Percentiles rank a stretch among this genome's conserved stretches.
These are phyloP conservation scores for Puffinus mauretanicus DNA, from an alignment of 2,113 vertebrate species.

Conservation along the genomic window DNA sequence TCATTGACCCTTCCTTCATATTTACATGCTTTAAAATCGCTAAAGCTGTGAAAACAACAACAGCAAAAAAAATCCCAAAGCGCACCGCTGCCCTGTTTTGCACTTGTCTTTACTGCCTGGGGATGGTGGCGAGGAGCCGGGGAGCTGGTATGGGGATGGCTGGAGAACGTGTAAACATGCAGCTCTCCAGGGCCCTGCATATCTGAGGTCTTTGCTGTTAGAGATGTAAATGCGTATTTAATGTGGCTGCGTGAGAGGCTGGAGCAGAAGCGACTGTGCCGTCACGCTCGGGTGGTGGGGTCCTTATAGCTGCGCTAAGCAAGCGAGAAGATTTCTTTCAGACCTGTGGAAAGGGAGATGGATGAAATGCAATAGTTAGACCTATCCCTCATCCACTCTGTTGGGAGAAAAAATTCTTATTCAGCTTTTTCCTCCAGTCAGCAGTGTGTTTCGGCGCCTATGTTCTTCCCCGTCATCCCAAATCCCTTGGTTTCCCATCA, in stretches of 20 bases:
- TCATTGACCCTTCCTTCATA: conserved; percentile 38
- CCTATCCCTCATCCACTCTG: too few relatives aligned
- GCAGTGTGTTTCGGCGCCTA: too few relatives aligned
- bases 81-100: not conserved
- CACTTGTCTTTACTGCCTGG: not conserved
- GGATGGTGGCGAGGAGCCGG: not conserved
- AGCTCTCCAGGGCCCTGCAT: fast-evolving
- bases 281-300: fast-evolving
- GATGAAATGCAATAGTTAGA: not conserved
- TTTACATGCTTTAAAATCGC: not conserved
- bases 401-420: not conserved
- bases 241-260: fast-evolving
- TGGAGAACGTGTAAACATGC: fast-evolving
- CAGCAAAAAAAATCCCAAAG: not conserved
- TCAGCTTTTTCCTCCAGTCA: not conserved
- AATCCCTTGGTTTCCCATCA: not conserved
- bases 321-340: not conserved
- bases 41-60: not conserved
- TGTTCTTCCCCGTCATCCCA: not conserved
- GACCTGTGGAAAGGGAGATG: not conserved
- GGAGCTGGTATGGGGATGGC: not conserved
- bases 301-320: fast-evolving
- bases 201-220: not conserved
- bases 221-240: fast-evolving
- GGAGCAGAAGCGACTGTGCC: not conserved